Evolutionary conservation across 2,888 invertebrate genomes (phyloP).

Genomic region (Junonia oenone): DNA sequence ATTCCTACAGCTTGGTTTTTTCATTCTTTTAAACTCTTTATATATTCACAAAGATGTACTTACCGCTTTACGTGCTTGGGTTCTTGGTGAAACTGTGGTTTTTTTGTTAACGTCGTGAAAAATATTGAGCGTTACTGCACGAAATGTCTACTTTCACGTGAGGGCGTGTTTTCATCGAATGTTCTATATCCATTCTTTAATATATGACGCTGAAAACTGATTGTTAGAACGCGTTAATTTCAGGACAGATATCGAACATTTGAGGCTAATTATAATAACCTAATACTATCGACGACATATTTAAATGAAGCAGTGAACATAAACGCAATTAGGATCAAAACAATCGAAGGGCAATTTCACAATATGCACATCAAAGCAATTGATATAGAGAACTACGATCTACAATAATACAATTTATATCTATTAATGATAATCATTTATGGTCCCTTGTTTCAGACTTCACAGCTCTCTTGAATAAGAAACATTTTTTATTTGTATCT

Average conservation of each 20-base stretch:
- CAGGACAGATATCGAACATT: too few relatives aligned
- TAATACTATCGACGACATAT: too few relatives aligned
- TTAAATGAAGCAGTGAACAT: too few relatives aligned
- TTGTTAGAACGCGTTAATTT: too few relatives aligned
- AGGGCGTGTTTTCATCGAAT: neutral
- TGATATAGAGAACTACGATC: too few relatives aligned
- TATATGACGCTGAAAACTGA: too few relatives aligned
- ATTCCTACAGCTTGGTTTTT: neutral
- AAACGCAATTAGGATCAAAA: too few relatives aligned
- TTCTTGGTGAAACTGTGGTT: neutral
- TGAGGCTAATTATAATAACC: too few relatives aligned
- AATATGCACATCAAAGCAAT: too few relatives aligned
- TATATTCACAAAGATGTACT: neutral
- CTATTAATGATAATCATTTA: too few relatives aligned
- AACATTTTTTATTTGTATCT: conserved; percentile 14
- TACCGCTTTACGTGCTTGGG: neutral
- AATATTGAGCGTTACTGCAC: neutral
- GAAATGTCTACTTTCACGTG: neutral
- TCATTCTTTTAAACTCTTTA: neutral
- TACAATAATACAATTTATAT: too few relatives aligned
- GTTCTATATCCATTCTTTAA: neutral
- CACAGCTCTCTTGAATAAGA: neutral
- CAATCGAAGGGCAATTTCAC: too few relatives aligned
- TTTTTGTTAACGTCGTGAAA: neutral
- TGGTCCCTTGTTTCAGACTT: neutral